These are phyloP conservation scores for Drosophila albomicans DNA, from an alignment of 1,140 invertebrate species.

Conservation along the genomic window DNA sequence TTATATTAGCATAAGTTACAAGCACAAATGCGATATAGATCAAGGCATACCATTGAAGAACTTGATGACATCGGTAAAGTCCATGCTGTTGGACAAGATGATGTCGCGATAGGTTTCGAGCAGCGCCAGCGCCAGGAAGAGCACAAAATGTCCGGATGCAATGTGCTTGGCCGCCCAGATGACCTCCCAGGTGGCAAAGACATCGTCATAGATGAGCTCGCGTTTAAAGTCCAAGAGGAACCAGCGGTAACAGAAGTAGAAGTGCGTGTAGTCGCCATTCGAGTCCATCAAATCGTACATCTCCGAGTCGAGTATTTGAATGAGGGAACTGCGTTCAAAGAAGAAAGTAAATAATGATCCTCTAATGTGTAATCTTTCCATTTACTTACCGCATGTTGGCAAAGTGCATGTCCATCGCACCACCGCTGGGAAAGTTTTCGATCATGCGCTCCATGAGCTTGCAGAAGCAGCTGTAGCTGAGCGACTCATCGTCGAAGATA, in stretches of 20 bases:
- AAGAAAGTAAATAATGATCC: not conserved
- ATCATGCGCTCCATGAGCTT: slow-evolving; percentile 95
- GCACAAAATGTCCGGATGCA: slow-evolving; percentile 94
- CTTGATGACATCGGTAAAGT: slow-evolving; percentile 99
- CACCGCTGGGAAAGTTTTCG: slow-evolving; percentile 96
- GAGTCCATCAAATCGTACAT: slow-evolving; percentile 97
- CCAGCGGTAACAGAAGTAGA: slow-evolving; percentile 99
- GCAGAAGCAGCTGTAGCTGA: slow-evolving; percentile 96
- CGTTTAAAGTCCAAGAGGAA: slow-evolving; percentile 90
- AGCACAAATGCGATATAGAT: not conserved
- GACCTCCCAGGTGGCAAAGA: slow-evolving; percentile 97
- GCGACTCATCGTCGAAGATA: slow-evolving; percentile 95
- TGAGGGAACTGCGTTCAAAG: slow-evolving; percentile 87
- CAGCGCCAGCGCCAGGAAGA: slow-evolving; percentile 96
- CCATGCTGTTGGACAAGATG: slow-evolving; percentile 97
- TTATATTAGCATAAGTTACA: not conserved
- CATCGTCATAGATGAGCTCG: slow-evolving; percentile 96
- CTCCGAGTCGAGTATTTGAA: slow-evolving; percentile 96
- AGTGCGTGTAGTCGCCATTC: slow-evolving; percentile 97
- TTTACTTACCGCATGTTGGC: slow-evolving; percentile 93
- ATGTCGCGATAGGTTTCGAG: slow-evolving; percentile 97
- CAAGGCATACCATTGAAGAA: slow-evolving; percentile 95
- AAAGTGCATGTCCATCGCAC: slow-evolving; percentile 97
- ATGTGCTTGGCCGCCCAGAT: slow-evolving; percentile 97
- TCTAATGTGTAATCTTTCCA: not conserved